Conservation (phyloP, 2,888 invertebrate genomes). For the Carterocephalus palaemon region DNA sequence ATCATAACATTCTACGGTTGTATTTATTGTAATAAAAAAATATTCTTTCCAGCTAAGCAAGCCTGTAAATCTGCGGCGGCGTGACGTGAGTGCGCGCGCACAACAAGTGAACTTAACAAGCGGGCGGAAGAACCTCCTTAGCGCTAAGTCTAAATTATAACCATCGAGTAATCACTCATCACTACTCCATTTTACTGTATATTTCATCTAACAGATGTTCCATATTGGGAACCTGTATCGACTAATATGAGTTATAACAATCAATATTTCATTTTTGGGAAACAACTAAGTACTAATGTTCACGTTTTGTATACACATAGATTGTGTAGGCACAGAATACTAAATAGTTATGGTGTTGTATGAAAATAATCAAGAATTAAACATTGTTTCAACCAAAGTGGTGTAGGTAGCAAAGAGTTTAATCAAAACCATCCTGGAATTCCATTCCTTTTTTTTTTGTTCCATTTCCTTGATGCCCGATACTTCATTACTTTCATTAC, state of each 20-base stretch:
- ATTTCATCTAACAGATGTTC: conserved; percentile 34
- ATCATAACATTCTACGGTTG: background rate
- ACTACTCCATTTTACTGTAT: conserved; percentile 41
- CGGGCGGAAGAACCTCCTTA: conserved; percentile 57
- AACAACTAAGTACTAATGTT: too few species aligned
- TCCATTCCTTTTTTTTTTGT: too few species aligned
- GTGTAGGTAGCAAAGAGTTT: too few species aligned
- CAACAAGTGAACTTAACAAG: conserved; percentile 76
- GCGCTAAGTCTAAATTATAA: conserved; percentile 70
- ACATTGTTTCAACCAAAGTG: too few species aligned
- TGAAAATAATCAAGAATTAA: too few species aligned
- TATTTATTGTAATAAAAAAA: background rate
- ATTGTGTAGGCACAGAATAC: too few species aligned
- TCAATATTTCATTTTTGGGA: conserved; percentile 4
- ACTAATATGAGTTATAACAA: conserved; percentile 2
- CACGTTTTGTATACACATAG: too few species aligned
- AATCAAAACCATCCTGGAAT: too few species aligned
- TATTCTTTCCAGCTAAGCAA: conserved; percentile 30
- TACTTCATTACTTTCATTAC: too few species aligned
- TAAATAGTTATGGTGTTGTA: too few species aligned
- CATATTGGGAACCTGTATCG: conserved; percentile 14
- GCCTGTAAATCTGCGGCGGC: conserved; percentile 42
- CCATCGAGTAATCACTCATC: conserved; percentile 65
- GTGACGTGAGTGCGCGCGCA: conserved; percentile 59
- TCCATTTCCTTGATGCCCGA: too few species aligned